Evolutionary conservation across 2,888 invertebrate species (phyloP), one percentile per base, ranked within the genome.

Genomic region (Drosophila leonis): DNA sequence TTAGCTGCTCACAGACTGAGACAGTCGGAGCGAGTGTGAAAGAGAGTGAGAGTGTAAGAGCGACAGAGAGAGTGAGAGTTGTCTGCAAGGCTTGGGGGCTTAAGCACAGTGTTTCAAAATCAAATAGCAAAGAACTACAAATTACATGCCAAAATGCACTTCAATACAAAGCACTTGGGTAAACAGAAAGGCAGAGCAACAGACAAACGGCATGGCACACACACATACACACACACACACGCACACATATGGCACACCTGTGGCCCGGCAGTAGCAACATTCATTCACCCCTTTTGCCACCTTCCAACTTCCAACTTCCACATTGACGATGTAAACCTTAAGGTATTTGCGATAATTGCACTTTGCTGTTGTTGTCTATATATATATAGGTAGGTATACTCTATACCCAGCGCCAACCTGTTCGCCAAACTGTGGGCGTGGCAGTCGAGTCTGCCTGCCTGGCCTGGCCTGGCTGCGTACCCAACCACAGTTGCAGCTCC

Each of bases 271-370:
- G 27, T 31, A 20, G 44, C 49, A 8, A n/a, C 15, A 49, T 49
- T 31, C 31, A 18, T 49, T 29, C 56, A 41, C 18, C 29, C 42
- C 31, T n/a, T 51, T 52, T 24, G 2, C 31, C 13, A 29, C 41
- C 20, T 31, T 10, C 41, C 9, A 24, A 56, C 18, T 29, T 5
- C 41, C 9, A 24, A 55, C 56, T 29, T 35, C 51, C 52, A 67
- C 77, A 75, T 75, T 60, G 90, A 78, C 90, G 88, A 90, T 83
- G 85, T 80, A 90, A 86, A 86, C 90, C 90, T 90, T 84, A 86
- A 90, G 90, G 89, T 90, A 90, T 89, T 89, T 90, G 90, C 90
- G 88, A 89, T 89, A 90, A 89, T 89, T 89, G 89, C 89, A 90
- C 89, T 88, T 90, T 82, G 90, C 89, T 90, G 85, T 87, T 89